Base-by-base conservation (phyloP, 2,797 vertebrate genomes). In the Etheostoma nigrum region DNA sequence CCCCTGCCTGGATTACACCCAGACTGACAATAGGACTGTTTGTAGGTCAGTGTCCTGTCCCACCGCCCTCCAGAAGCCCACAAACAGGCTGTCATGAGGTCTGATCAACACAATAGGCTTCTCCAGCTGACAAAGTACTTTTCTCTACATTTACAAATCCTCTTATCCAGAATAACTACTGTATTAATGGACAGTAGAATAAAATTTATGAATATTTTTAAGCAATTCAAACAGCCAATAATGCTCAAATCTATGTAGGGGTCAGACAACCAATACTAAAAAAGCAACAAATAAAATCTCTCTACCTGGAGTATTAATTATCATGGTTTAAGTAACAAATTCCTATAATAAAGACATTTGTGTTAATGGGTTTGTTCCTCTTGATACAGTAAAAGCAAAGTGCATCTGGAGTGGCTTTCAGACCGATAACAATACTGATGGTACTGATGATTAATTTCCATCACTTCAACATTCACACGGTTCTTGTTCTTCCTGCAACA, bases 1-100 rank as follows among this genome's bases (percentile, higher is more conserved):
- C 27, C 45, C n/a, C 36, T 18, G 40, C 25, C 72, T 69, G 65
- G 66, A 67, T 68, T 62, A 73, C 63, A 63, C 53, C 67, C 72
- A 33, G 15, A 49, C 42, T 51, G 62, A 88, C 83, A 91, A 89
- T 73, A 66, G 74, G 47, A 30, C 59, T 54, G 73, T 90, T 90
- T 92, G 82, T 92, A 69, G 90, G 86, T 88, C 89, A 88, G 58
- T 40, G 79, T 23, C 70, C 45, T 86, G 86, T 79, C 87, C 91
- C 60, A 82, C 81, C 90, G 81, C 67, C 82, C 88, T 88, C 72
- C 68, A 79, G 72, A 64, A 54, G 48, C 59, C 78, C 81, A 70
- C 57, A 62, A 75, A 47, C 74, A 75, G 68, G 59, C 62, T 55
- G 78, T 68, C 85, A 72, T 57, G 66, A 52, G 72, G 76, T 76